Percentiles rank a stretch among this genome's conserved stretches.
phyloP scores from a whole-genome alignment of 1,140 invertebrate genomes.

The Steinernema khuongi region DNA sequence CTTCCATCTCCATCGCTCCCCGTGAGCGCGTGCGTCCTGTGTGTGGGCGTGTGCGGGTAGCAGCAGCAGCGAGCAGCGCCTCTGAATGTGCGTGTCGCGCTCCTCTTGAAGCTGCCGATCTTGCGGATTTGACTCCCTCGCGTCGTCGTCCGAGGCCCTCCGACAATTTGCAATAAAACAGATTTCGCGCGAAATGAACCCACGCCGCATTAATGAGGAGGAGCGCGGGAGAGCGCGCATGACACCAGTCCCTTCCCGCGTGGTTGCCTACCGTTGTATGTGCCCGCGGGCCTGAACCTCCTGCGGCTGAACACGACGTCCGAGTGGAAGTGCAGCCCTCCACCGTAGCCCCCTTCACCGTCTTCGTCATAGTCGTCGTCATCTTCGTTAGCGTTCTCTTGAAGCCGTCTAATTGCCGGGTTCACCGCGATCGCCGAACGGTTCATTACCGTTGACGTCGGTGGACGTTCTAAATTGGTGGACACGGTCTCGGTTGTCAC shows the following conservation, averaged over 20 bases:
- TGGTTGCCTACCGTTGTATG: neutral
- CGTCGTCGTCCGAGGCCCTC: neutral
- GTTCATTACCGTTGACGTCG: slow-evolving; percentile 5
- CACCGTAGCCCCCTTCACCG: neutral
- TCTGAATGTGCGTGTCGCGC: neutral
- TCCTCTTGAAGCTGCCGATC: neutral
- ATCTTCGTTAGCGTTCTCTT: neutral
- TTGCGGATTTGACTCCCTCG: neutral
- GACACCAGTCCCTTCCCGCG: neutral
- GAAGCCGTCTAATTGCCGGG: neutral
- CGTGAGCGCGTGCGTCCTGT: neutral
- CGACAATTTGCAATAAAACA: slow-evolving; percentile 12
- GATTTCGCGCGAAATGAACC: slow-evolving; percentile 4
- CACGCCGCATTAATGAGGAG: neutral
- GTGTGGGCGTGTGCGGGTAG: neutral
- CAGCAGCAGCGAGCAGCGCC: neutral
- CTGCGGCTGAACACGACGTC: neutral
- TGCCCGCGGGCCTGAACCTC: neutral
- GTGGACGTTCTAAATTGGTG: neutral
- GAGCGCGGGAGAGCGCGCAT: neutral
- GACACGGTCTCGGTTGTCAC: neutral
- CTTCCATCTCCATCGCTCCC: neutral
- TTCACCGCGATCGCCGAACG: neutral
- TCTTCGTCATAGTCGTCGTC: neutral
- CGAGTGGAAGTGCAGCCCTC: neutral